A percentile compares a stretch with the other conserved stretches of the same genome.
Conservation (phyloP, 2,888 invertebrate genomes). For the Hyles lineata region DNA sequence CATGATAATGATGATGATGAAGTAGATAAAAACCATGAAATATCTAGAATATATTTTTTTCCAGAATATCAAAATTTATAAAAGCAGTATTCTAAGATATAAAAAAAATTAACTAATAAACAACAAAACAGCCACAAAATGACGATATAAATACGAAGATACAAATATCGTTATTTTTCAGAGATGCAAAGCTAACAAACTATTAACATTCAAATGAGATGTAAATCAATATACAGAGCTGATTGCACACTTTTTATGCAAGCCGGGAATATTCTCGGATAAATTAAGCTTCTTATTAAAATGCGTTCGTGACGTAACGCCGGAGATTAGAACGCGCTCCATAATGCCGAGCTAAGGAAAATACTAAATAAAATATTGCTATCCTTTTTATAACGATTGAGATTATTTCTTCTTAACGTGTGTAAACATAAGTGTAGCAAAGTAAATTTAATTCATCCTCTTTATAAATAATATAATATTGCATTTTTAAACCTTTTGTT, state of each 20-base stretch:
- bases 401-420: too few species aligned
- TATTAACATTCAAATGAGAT: not conserved
- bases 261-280: not conserved
- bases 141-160: not conserved
- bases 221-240: constrained; percentile 6
- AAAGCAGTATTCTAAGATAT: too few species aligned
- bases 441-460: too few species aligned
- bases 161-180: too few species aligned
- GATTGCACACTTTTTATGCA: not conserved
- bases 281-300: not conserved
- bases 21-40: too few species aligned
- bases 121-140: not conserved
- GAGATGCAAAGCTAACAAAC: not conserved
- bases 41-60: too few species aligned
- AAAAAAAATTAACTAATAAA: too few species aligned
- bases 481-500: too few species aligned
- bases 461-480: too few species aligned
- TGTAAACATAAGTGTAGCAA: too few species aligned
- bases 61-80: too few species aligned
- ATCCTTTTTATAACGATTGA: not conserved
- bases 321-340: not conserved
- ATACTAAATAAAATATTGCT: not conserved
- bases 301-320: not conserved
- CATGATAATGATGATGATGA: too few species aligned
- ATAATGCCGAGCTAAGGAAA: not conserved